A percentile compares a stretch with the other conserved stretches of the same genome.
Evolutionary conservation across 2,113 vertebrate genomes (phyloP).

Genomic region (Callithrix jacchus): DNA sequence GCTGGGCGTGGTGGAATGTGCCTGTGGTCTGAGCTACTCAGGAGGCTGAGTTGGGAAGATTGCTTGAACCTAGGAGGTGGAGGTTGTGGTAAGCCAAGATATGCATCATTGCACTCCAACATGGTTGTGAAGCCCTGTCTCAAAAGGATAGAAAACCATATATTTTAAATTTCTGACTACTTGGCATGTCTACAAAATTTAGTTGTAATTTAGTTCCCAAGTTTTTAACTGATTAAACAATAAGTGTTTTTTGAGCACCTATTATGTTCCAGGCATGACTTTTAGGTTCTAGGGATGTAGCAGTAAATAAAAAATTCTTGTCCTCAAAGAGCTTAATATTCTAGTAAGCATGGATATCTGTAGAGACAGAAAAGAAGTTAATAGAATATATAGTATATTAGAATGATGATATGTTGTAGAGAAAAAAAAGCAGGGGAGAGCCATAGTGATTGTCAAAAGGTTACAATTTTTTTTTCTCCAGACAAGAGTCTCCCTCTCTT

Average conservation of each 20-base stretch:
- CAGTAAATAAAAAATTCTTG: neutral
- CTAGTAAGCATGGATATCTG: neutral
- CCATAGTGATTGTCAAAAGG: neutral
- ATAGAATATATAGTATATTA: neutral
- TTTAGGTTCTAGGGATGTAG: neutral
- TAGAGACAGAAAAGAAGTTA: neutral
- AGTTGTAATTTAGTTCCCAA: constrained; percentile 2
- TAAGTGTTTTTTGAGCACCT: constrained; percentile 8
- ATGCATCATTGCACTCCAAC: too few relatives aligned
- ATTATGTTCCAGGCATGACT: neutral
- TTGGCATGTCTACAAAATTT: neutral
- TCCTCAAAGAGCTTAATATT: neutral
- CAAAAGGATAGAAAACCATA: neutral
- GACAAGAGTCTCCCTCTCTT: too few relatives aligned
- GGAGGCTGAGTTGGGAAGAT: too few relatives aligned
- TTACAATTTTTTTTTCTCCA: neutral
- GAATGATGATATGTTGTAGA: neutral
- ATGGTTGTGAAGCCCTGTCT: too few relatives aligned
- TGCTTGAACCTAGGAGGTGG: too few relatives aligned
- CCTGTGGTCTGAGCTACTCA: too few relatives aligned
- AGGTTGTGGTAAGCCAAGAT: too few relatives aligned
- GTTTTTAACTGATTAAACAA: neutral
- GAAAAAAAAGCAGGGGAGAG: neutral
- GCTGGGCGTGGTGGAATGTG: too few relatives aligned
- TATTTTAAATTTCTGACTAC: constrained; percentile 9